Base-by-base conservation (phyloP, 2,797 vertebrate genomes). In the Sitta carolinensis region DNA sequence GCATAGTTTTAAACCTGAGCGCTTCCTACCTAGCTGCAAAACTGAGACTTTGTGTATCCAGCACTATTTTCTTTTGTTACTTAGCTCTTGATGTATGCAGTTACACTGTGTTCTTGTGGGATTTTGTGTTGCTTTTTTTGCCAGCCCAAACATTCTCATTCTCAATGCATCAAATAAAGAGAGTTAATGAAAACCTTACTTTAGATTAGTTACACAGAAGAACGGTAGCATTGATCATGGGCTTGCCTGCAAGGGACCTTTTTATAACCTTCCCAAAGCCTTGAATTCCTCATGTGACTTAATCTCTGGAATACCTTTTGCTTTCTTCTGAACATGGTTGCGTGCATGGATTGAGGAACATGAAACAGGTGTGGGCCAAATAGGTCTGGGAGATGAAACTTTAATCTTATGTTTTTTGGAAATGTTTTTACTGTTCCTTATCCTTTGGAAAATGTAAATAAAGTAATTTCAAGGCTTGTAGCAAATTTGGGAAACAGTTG, bases 141-240 rank as follows among this genome's bases (percentile, higher is more conserved):
- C 40, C 36, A 38, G 77, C 42, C 74, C 89, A 76, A 90, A 76
- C 57, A 45, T 91, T 94, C 54, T 68, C 21, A 85, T 89, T 89
- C 93, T 89, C 75, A 83, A 81, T 89, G 40, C 61, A 89, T 69
- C 89, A 92, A 96, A 87, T 78, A 84, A 67, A 89, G 51, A 30
- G 75, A 77, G 64, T 85, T 92, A 95, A 94, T 84, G 87, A 88
- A 95, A 91, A 90, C 73, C 85, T 91, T 93, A 55, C 59, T 86
- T 91, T 72, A 88, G 79, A 91, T 89, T 90, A 90, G 66, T 74
- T 81, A 30, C 70, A 75, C 34, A 79, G 85, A 94, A 90, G 67
- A 94, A 55, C 42, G 57, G 77, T 48, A 83, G 62, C 74, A 62
- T 22, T 90, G 61, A 73, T 93, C 13, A 15, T 34, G 78, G 57